Evolutionary conservation across 1,140 invertebrate species (phyloP).

Genomic region (Battus philenor): DNA sequence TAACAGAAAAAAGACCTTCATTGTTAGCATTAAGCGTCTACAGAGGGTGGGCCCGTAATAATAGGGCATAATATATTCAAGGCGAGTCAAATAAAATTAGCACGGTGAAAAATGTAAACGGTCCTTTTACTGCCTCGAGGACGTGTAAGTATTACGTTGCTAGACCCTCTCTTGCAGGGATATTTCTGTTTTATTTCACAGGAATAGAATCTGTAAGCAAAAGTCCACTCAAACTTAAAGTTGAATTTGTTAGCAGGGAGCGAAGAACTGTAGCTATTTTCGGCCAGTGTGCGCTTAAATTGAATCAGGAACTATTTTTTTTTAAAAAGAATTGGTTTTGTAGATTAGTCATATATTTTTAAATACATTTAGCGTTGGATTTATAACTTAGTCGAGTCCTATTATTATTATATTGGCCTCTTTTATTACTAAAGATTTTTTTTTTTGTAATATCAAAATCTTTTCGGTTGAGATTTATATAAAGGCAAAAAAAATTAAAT

Average conservation of each 20-base stretch:
- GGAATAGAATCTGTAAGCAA: slow-evolving; percentile 14
- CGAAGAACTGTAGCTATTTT: slow-evolving; percentile 13
- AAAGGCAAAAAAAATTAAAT: too few relatives aligned
- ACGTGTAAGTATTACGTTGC: slow-evolving; percentile 66
- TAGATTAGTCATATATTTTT: too few relatives aligned
- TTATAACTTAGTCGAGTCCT: too few relatives aligned
- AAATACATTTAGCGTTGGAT: too few relatives aligned
- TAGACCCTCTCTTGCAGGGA: slow-evolving; percentile 7
- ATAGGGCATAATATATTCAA: slow-evolving; percentile 73
- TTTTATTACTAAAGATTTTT: too few relatives aligned
- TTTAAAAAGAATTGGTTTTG: too few relatives aligned
- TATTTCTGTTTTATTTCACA: slow-evolving; percentile 14
- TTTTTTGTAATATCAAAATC: too few relatives aligned
- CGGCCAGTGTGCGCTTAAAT: too few relatives aligned
- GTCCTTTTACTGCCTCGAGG: slow-evolving; percentile 57
- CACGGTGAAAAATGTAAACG: slow-evolving; percentile 74
- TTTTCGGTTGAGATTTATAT: too few relatives aligned
- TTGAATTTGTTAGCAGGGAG: slow-evolving; percentile 5
- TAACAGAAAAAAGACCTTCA: slow-evolving; percentile 59
- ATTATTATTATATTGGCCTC: too few relatives aligned
- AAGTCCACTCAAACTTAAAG: slow-evolving; percentile 12
- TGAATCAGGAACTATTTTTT: too few relatives aligned
- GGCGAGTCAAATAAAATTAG: slow-evolving; percentile 74
- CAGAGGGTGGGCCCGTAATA: slow-evolving; percentile 57
- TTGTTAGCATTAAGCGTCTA: slow-evolving; percentile 66